Percentiles rank a stretch among this genome's conserved stretches.
Evolutionary conservation across 2,888 invertebrate species (phyloP).

Genomic region (Busseola fusca): DNA sequence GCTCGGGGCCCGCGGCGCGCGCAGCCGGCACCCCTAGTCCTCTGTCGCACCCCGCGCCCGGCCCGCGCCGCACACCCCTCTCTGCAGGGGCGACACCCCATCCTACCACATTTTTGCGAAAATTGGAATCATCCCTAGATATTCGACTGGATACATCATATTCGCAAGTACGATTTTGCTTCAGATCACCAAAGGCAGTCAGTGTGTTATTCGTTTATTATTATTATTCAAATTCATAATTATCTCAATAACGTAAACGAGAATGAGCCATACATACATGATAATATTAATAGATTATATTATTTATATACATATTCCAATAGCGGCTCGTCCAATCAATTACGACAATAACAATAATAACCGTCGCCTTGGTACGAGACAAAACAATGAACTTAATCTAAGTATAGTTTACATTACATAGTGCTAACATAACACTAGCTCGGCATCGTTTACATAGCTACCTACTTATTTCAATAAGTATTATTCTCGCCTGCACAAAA

Average conservation of each 20-base stretch:
- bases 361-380: conserved; percentile 61
- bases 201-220: conserved; percentile 32
- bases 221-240: conserved; percentile 24
- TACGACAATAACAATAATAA: conserved; percentile 68
- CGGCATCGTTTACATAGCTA: conserved; percentile 49
- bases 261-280: conserved; percentile 45
- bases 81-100: conserved; percentile 82
- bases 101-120: conserved; percentile 82
- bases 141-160: conserved; percentile 64
- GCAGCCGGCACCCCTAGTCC: conserved; percentile 64
- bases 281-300: conserved; percentile 55
- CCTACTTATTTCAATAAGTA: conserved; percentile 54
- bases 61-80: conserved; percentile 71
- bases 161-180: conserved; percentile 52
- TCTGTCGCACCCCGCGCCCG: conserved; percentile 42
- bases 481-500: conserved; percentile 59
- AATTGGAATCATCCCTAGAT: conserved; percentile 81
- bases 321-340: conserved; percentile 65
- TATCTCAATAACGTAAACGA: conserved; percentile 40
- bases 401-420: conserved; percentile 63
- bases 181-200: background rate
- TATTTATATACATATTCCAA: conserved; percentile 63
- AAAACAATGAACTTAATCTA: conserved; percentile 71
- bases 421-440: conserved; percentile 56
- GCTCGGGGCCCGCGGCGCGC: conserved; percentile 74